Evolutionary conservation across 2,113 vertebrate genomes (phyloP), one percentile per base, ranked within the genome.

Genomic region (Alaudala cheleensis): DNA sequence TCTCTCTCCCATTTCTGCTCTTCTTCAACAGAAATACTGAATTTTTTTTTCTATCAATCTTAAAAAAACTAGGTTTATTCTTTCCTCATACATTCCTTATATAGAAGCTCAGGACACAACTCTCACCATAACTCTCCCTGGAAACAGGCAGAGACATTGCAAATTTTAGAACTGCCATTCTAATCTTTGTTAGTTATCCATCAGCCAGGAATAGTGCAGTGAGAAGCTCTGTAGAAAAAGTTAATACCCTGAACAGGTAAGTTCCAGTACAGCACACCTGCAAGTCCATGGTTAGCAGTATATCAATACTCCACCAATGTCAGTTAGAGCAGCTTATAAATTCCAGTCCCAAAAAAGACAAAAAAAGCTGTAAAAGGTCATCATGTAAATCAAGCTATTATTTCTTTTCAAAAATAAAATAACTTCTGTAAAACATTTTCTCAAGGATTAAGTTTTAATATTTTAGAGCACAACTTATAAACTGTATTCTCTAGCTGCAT

Each of bases 241-340:
- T 40, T 37, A 87, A 49, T 37, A 64, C 33, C 9, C 22, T 64
- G 28, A 93, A 53, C 13, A 82, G 25, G 17, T 58, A 92, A 81
- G 28, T 72, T 79, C 37, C 37, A 64, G 1, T 12, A 64, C 39
- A 26, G 44, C 29, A 73, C 49, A 85, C 11, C 33, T 53, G 5
- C 64, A 79, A 79, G 37, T 11, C 56, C 11, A 25, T 39, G 17
- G 7, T 77, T 87, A 95, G 76, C 44, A 80, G 29, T 13, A 81
- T 13, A 57, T 6, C 81, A 86, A 57, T 45, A 72, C 7, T 47
- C 16, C 50, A 85, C 11, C 23, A 82, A 6, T 23, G 83, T 17
- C 53, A 56, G 22, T 33, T 53, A 88, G 13, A 89, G 69, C 9
- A 72, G 42, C 21, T 95, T 80, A 88, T 3, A 72, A 92, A 91